Conservation (phyloP, 2,797 vertebrate species). For the Oryzias sinensis region DNA sequence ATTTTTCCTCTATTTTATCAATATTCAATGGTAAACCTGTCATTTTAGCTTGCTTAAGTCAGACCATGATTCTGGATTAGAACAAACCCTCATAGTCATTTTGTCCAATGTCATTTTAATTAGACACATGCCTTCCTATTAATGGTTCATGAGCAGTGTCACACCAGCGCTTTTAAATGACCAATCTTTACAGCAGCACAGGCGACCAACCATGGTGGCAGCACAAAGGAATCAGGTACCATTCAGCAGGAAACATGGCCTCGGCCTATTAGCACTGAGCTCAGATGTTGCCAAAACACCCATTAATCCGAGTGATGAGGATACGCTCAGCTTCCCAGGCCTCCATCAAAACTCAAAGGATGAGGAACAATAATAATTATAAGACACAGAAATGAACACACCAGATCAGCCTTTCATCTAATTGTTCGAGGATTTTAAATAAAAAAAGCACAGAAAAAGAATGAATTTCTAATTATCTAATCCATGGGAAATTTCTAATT, state of each 20-base stretch:
- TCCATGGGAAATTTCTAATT: too few relatives aligned
- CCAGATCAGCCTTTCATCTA: slow-evolving; percentile 14
- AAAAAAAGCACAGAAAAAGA: neutral
- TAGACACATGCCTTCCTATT: slow-evolving; percentile 41
- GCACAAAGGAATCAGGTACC: slow-evolving; percentile 72
- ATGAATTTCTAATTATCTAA: too few relatives aligned
- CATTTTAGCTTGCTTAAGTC: too few relatives aligned
- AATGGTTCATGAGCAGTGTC: slow-evolving; percentile 49
- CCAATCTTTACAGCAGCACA: slow-evolving; percentile 43
- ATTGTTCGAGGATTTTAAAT: too few relatives aligned
- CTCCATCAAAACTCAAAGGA: slow-evolving; percentile 27
- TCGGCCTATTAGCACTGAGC: slow-evolving; percentile 73
- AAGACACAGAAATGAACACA: neutral
- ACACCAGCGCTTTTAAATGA: slow-evolving; percentile 67
- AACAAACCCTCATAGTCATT: slow-evolving; percentile 18
- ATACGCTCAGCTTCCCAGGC: slow-evolving; percentile 34
- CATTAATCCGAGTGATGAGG: slow-evolving; percentile 74
- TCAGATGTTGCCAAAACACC: slow-evolving; percentile 80
- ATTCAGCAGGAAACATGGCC: slow-evolving; percentile 73
- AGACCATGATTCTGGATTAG: neutral
- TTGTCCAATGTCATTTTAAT: slow-evolving; percentile 49
- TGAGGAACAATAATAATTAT: slow-evolving; percentile 23
- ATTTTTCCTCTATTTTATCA: too few relatives aligned
- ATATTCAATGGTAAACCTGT: too few relatives aligned
- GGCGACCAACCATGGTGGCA: slow-evolving; percentile 42